phyloP scores from a whole-genome alignment of 2,888 invertebrate genomes.

The Scotopteryx bipunctaria region DNA sequence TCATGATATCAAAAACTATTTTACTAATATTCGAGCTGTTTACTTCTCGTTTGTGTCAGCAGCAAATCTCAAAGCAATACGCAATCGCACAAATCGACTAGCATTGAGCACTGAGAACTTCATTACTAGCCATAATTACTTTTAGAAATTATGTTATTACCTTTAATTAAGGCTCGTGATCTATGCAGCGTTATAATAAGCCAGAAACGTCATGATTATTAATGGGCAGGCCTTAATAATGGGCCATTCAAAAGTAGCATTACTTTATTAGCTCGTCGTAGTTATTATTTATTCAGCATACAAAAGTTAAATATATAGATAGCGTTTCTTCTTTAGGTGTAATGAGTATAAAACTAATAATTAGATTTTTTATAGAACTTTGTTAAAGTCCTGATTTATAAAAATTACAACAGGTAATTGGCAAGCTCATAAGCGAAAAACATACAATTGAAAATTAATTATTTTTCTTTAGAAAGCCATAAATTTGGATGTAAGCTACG shows the following conservation, averaged over 20 bases:
- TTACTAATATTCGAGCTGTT: too few relatives aligned
- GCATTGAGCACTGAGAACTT: slow-evolving; percentile 20
- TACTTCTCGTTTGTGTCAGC: too few relatives aligned
- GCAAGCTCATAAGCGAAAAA: too few relatives aligned
- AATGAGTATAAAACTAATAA: background rate
- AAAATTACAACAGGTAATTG: too few relatives aligned
- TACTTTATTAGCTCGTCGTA: slow-evolving; percentile 9
- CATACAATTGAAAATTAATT: too few relatives aligned
- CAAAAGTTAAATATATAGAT: slow-evolving; percentile 3
- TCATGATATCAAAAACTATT: too few relatives aligned
- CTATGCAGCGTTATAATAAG: slow-evolving; percentile 23
- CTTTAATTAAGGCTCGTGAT: slow-evolving; percentile 49
- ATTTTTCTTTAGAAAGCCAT: too few relatives aligned
- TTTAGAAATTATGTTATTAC: slow-evolving; percentile 64
- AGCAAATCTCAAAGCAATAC: too few relatives aligned
- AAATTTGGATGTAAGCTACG: too few relatives aligned
- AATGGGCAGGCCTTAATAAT: slow-evolving; percentile 24
- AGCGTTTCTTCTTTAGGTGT: background rate
- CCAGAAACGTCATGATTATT: slow-evolving; percentile 22
- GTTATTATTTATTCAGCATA: slow-evolving; percentile 20
- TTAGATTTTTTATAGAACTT: too few relatives aligned
- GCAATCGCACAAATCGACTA: too few relatives aligned
- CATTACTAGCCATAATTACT: slow-evolving; percentile 57
- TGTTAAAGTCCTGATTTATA: too few relatives aligned
- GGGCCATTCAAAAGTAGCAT: slow-evolving; percentile 26